Evolutionary conservation across 2,888 invertebrate genomes (phyloP).

Genomic region (Caenorhabditis virilis): DNA sequence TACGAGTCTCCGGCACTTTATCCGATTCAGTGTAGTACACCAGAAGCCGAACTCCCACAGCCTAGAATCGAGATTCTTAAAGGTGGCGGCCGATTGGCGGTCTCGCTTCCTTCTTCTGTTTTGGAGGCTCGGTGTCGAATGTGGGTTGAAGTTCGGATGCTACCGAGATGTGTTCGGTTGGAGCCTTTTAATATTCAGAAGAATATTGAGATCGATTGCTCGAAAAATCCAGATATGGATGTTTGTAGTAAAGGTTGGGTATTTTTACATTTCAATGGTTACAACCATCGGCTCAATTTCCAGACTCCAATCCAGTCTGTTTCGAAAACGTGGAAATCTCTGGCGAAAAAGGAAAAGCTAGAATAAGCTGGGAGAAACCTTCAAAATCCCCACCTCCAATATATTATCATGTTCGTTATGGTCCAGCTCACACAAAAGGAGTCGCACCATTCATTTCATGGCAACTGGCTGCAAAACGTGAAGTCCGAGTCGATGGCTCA

Average conservation of each 20-base stretch:
- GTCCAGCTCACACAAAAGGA: constrained; percentile 54
- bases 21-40: constrained; percentile 60
- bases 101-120: constrained; percentile 55
- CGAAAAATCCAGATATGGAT: constrained; percentile 53
- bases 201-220: constrained; percentile 61
- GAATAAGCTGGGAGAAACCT: constrained; percentile 52
- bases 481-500: constrained; percentile 57
- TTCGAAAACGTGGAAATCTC: constrained; percentile 49
- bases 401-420: constrained; percentile 61
- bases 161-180: constrained; percentile 59
- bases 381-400: constrained; percentile 32
- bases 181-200: constrained; percentile 62
- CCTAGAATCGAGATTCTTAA: constrained; percentile 55
- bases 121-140: constrained; percentile 59
- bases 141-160: constrained; percentile 59
- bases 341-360: constrained; percentile 51
- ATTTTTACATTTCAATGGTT: too few species aligned
- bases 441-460: constrained; percentile 54
- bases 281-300: background rate
- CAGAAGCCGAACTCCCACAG: constrained; percentile 55
- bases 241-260: constrained; percentile 55
- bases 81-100: constrained; percentile 58
- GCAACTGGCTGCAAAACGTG: constrained; percentile 52
- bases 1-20: constrained; percentile 62
- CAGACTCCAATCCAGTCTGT: constrained; percentile 50